Evolutionary conservation across 2,113 vertebrate genomes (phyloP), one percentile per base, ranked within the genome.

Genomic region (Nothocercus julius): DNA sequence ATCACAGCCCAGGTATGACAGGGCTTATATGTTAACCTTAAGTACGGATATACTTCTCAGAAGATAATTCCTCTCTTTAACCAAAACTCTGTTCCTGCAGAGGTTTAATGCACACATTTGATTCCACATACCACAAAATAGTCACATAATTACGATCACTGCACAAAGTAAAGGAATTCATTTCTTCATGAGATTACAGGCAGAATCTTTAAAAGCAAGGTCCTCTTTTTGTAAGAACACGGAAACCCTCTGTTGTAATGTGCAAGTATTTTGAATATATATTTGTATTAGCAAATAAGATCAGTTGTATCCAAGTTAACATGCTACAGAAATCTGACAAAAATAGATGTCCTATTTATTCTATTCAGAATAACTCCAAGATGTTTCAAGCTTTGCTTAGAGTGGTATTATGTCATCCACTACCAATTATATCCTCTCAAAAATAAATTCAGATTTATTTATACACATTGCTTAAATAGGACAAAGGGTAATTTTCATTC

Each of bases 351-450:
- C 54, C 67, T 62, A 21, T 77, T 74, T 94, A 69, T 80, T 93
- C 63, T 87, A 18, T 34, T 91, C 75, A 62, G 24, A 17, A 82
- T 89, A 82, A 91, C 85, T 80, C 34, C 49, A 91, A 80, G 62
- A 82, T 91, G 91, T 92, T 95, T 89, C 44, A 76, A 70, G 59
- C 20, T 85, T 59, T 80, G 63, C 67, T 89, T 94, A 85, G 30
- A 89, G 58, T 36, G 30, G 13, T 78, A 82, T 84, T 75, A 70
- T 63, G 20, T 61, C 51, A 84, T 56, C 44, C 6, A 21, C 67
- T 83, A 90, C 59, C 27, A 93, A 93, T 72, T 72, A 76, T 9
- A 92, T 56, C 11, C 61, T 54, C 47, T 54, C 45, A 68, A 82
- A 92, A 92, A 86, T 54, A 91, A 95, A 72, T 70, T 45, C 74